Evolutionary conservation across 2,797 vertebrate species (phyloP).

Genomic region (Pangasius djambal): DNA sequence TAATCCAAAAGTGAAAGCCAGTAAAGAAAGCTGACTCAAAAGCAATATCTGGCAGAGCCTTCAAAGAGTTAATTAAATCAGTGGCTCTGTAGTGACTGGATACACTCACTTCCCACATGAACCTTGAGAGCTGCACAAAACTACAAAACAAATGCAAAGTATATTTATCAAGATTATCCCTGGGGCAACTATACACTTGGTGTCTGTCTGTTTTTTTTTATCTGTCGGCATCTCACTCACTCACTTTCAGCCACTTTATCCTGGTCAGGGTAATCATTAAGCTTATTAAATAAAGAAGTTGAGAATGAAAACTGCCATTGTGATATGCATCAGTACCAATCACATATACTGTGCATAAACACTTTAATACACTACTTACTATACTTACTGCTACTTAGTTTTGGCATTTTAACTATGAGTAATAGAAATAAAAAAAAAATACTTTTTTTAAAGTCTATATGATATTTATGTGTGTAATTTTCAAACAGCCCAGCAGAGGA

Average conservation of each 20-base stretch:
- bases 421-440: not conserved
- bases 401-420: not conserved
- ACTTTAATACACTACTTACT: not conserved
- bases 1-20: not conserved
- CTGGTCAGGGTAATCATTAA: not conserved
- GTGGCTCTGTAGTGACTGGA: not conserved
- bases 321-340: not conserved
- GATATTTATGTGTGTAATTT: not conserved
- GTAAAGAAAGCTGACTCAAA: not conserved
- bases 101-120: not conserved
- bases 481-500: conserved; percentile 4
- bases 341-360: not conserved
- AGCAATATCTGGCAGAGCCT: conserved; percentile 20
- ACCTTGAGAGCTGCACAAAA: not conserved
- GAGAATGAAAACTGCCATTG: not conserved
- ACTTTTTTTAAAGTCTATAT: not conserved
- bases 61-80: conserved; percentile 25
- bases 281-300: not conserved
- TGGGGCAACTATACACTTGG: not conserved
- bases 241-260: too few relatives aligned
- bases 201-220: too few relatives aligned
- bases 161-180: not conserved
- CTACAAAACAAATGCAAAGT: not conserved
- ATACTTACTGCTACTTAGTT: not conserved
- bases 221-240: too few relatives aligned